Base-by-base conservation (phyloP, 2,113 vertebrate species). In the Desmodus rotundus region DNA sequence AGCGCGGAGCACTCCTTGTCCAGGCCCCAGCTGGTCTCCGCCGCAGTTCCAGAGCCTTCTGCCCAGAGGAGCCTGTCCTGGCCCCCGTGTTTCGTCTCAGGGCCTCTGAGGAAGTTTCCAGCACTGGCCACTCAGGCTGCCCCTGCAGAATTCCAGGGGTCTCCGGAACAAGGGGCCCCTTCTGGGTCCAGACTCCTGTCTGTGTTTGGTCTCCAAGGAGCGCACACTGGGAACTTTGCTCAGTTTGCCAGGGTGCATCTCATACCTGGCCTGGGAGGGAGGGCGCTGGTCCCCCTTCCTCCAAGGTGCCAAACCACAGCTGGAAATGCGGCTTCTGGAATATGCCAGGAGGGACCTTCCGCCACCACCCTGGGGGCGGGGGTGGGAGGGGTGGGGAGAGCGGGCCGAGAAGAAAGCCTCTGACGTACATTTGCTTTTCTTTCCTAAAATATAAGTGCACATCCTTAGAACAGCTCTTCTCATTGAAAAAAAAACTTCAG, bases 301-400 rank as follows among this genome's bases (percentile, higher is more conserved):
- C 91, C 65, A 89, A 67, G 70, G 83, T n/a, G 47, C 22, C 77
- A 88, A 96, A 87, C 91, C 91, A 96, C 97, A 98, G 97, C 98
- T 98, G 97, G 76, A 97, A 97, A 98, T 95, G 97, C 52, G 47
- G 89, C 33, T 82, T 73, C 58, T 4, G 5, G 26, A 67, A 11
- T 31, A 16, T 0, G 1, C 78, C 70, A 83, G 50, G 36, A 94
- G 92, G 93, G 74, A 80, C 47, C 87, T 83, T 92, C 68, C 74
- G 73, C 26, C 20, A 82, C 82, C 45, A 38, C 31, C 28, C 54
- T 0, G 2, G 47, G 43, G 56, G 20, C 0, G 54, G 54, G 19
- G 52, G 52, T 47, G 7, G 45, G 45, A n/a, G 50, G 4, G 17
- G 54, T 1, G 14, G 17, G 16, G 17, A 5, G 20, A 56, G 19